phyloP scores from a whole-genome alignment of 2,888 invertebrate species.

The Nomada goodeniana region DNA sequence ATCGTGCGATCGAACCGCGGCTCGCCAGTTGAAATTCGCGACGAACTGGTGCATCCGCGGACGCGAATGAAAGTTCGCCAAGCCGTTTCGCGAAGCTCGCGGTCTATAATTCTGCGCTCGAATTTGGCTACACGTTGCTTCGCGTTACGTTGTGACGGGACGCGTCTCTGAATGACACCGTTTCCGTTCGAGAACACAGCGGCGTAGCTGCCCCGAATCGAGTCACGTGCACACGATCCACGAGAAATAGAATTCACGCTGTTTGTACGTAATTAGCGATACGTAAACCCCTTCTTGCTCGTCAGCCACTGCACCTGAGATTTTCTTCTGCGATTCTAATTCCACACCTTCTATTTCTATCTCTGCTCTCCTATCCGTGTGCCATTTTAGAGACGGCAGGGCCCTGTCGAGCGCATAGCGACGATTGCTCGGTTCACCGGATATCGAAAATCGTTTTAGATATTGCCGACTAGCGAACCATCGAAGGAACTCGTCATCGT shows the following conservation, averaged over 20 bases:
- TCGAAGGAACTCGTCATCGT: conserved; percentile 43
- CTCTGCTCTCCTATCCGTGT: conserved; percentile 46
- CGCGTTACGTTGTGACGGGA: neutral
- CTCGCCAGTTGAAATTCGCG: neutral
- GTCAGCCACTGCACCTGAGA: conserved; percentile 81
- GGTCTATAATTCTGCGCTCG: neutral
- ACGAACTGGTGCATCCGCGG: neutral
- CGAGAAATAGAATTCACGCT: conserved; percentile 73
- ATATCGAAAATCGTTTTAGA: conserved; percentile 58
- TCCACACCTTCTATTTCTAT: conserved; percentile 38
- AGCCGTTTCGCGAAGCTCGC: too few relatives aligned
- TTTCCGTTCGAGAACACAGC: neutral
- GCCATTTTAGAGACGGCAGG: conserved; percentile 22
- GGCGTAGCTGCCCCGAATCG: conserved; percentile 19
- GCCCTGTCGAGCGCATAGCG: conserved; percentile 33
- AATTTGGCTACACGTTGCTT: neutral
- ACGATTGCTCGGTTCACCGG: conserved; percentile 56
- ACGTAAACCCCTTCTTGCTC: conserved; percentile 79
- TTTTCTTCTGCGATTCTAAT: conserved; percentile 53
- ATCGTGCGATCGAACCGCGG: conserved; percentile 32
- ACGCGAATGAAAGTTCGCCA: too few relatives aligned
- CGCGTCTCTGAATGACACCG: neutral
- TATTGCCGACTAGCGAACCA: conserved; percentile 25
- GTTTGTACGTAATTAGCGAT: conserved; percentile 79
- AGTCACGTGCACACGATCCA: conserved; percentile 72